Percentiles rank a stretch among this genome's conserved stretches.
These are phyloP conservation scores for Drosophila pruinosa DNA, from an alignment of 1,140 invertebrate genomes.

Conservation along the genomic window DNA sequence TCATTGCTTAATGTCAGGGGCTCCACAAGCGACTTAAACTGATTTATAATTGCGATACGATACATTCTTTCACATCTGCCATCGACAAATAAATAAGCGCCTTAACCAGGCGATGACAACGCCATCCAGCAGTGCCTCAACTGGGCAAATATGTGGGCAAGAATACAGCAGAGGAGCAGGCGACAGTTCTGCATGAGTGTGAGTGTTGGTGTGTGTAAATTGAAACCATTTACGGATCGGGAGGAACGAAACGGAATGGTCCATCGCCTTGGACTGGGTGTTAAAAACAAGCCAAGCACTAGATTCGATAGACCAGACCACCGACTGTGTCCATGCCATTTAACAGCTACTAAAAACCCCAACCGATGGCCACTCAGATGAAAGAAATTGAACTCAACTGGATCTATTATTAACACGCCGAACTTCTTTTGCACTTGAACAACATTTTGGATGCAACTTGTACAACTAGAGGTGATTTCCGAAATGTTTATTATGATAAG, in stretches of 20 bases:
- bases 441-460: not conserved
- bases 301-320: constrained; percentile 55
- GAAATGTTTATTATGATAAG: not conserved
- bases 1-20: constrained; percentile 78
- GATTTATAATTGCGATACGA: constrained; percentile 75
- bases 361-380: constrained; percentile 50
- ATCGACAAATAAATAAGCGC: constrained; percentile 76
- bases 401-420: constrained; percentile 44
- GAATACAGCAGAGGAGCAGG: constrained; percentile 16
- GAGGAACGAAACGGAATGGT: not conserved
- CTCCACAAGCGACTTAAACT: constrained; percentile 64
- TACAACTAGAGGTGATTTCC: not conserved
- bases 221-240: constrained; percentile 51
- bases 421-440: constrained; percentile 60
- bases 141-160: constrained; percentile 53
- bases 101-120: constrained; percentile 72
- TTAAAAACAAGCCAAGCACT: constrained; percentile 70
- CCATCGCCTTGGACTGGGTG: constrained; percentile 47
- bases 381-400: constrained; percentile 33
- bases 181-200: constrained; percentile 68
- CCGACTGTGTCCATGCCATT: constrained; percentile 68
- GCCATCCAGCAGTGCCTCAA: constrained; percentile 5
- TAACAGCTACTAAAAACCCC: constrained; percentile 73
- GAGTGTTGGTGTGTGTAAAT: constrained; percentile 50
- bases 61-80: constrained; percentile 42